A percentile compares a stretch with the other conserved stretches of the same genome.
These are phyloP conservation scores for Merluccius polli DNA, from an alignment of 2,797 vertebrate genomes.

Conservation along the genomic window DNA sequence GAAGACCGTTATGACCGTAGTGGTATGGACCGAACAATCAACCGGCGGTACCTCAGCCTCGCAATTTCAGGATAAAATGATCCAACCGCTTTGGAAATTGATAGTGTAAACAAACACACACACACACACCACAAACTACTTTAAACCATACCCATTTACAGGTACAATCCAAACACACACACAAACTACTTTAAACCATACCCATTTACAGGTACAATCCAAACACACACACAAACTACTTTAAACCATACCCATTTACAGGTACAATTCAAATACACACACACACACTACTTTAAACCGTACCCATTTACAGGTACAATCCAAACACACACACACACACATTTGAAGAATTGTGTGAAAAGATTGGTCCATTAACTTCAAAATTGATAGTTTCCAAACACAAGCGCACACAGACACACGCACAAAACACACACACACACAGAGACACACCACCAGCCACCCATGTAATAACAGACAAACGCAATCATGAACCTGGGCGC, in stretches of 20 bases:
- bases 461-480: constrained; percentile 4
- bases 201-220: not conserved
- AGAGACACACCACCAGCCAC: not conserved
- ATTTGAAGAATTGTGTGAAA: not conserved
- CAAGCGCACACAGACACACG: not conserved
- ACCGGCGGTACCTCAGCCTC: not conserved
- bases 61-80: not conserved
- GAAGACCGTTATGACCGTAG: not conserved
- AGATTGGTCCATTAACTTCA: not conserved
- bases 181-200: too few relatives aligned
- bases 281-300: too few relatives aligned
- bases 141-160: not conserved
- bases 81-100: not conserved
- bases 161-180: not conserved
- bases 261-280: not conserved
- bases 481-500: not conserved
- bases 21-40: not conserved
- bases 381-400: not conserved
- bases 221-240: too few relatives aligned
- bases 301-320: too few relatives aligned
- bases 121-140: not conserved
- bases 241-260: not conserved
- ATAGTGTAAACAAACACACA: not conserved
- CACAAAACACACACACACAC: not conserved
- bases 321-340: not conserved